phyloP scores from a whole-genome alignment of 1,140 invertebrate species.

The Drosophila fuyamai region DNA sequence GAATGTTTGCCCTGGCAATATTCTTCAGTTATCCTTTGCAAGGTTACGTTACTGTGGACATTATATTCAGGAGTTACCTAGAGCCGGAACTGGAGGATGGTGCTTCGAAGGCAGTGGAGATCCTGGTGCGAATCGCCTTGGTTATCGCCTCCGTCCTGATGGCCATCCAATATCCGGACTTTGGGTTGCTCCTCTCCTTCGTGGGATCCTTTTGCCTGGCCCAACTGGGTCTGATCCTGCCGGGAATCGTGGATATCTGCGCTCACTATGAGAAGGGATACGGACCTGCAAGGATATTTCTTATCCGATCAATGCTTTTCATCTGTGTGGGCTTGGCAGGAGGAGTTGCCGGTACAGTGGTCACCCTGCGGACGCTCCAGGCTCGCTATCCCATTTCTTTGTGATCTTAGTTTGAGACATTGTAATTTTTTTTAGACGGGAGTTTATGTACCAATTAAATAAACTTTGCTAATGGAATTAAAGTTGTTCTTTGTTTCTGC shows the following conservation, averaged over 20 bases:
- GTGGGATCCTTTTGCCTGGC: slow-evolving; percentile 64
- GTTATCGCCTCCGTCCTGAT: slow-evolving; percentile 56
- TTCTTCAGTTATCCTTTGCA: slow-evolving; percentile 52
- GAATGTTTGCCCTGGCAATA: slow-evolving; percentile 43
- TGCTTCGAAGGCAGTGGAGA: slow-evolving; percentile 17
- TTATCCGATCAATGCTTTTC: slow-evolving; percentile 43
- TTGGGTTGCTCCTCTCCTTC: slow-evolving; percentile 47
- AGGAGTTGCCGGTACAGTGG: slow-evolving; percentile 44
- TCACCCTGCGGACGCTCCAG: neutral
- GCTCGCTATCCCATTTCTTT: slow-evolving; percentile 1
- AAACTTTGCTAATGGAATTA: too few relatives aligned
- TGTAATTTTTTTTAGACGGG: neutral
- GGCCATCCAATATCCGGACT: slow-evolving; percentile 58
- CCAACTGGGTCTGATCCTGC: slow-evolving; percentile 58
- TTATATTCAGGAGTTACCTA: slow-evolving; percentile 49
- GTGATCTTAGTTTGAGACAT: neutral
- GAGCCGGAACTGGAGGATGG: slow-evolving; percentile 11
- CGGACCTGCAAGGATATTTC: slow-evolving; percentile 17
- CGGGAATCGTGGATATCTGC: slow-evolving; percentile 54
- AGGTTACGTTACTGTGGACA: slow-evolving; percentile 57
- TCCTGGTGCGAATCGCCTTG: slow-evolving; percentile 48
- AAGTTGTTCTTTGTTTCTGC: too few relatives aligned
- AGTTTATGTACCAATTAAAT: neutral
- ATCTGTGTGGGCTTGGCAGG: slow-evolving; percentile 42
- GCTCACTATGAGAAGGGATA: slow-evolving; percentile 48